phyloP scores from a whole-genome alignment of 2,888 invertebrate species.

The Imbricaverruca yamaguchii region DNA sequence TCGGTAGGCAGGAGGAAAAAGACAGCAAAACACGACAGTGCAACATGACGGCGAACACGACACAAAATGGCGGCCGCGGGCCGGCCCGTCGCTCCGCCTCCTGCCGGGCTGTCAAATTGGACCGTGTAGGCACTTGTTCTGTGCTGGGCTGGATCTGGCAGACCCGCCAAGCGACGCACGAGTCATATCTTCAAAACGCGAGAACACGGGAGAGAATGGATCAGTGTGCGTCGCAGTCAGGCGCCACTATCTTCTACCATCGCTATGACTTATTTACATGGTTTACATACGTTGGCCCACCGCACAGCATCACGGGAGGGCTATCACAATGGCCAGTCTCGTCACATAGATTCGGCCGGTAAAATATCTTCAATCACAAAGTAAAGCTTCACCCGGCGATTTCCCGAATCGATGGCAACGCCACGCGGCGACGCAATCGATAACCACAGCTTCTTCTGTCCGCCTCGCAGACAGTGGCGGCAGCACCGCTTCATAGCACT shows the following conservation, averaged over 20 bases:
- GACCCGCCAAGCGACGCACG: not conserved
- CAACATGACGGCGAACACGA: not conserved
- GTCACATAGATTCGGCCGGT: not conserved
- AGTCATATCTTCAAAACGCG: not conserved
- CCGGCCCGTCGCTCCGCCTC: no score
- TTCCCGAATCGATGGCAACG: not conserved
- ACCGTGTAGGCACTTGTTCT: slow-evolving; percentile 3
- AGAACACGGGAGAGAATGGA: not conserved
- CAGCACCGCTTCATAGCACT: not conserved
- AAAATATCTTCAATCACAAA: slow-evolving; percentile 15
- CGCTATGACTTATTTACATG: slow-evolving; percentile 4
- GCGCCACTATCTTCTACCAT: not conserved
- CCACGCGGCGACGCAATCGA: not conserved
- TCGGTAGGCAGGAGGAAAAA: not conserved
- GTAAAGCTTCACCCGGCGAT: slow-evolving; percentile 7
- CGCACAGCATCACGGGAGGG: not conserved
- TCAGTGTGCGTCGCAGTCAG: not conserved
- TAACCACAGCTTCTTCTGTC: not conserved
- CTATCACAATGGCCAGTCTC: not conserved
- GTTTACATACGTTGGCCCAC: not conserved
- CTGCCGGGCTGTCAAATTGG: not conserved
- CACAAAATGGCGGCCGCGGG: not conserved
- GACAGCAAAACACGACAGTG: not conserved
- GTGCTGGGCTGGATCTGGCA: not conserved
- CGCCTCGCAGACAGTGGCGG: not conserved